Evolutionary conservation across 2,113 vertebrate species (phyloP).

Genomic region (Polyodon spathula): DNA sequence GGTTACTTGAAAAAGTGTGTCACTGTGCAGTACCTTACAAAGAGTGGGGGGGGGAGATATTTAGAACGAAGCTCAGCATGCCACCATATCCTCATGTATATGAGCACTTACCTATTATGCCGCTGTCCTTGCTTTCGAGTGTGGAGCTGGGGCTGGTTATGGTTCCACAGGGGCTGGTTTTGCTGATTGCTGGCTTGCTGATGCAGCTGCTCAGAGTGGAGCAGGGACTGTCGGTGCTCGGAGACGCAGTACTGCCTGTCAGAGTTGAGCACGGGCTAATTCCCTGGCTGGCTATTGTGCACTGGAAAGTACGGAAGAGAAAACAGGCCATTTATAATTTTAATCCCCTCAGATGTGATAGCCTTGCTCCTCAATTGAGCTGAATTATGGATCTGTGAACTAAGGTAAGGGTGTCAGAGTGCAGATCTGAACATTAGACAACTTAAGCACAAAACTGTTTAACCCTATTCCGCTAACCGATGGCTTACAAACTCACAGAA

Average conservation of each 20-base stretch:
- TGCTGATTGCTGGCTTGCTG: constrained; percentile 60
- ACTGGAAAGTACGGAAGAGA: constrained; percentile 43
- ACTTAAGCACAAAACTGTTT: too few relatives aligned
- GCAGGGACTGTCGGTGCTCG: constrained; percentile 88
- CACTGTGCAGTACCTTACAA: neutral
- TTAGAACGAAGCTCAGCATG: neutral
- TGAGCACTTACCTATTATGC: constrained; percentile 82
- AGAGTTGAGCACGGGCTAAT: constrained; percentile 92
- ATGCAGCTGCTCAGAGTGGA: constrained; percentile 87
- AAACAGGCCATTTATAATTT: constrained; percentile 1
- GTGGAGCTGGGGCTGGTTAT: constrained; percentile 95
- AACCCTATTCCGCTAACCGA: too few relatives aligned
- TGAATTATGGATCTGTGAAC: constrained; percentile 3
- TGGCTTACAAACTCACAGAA: too few relatives aligned
- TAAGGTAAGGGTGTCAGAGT: too few relatives aligned
- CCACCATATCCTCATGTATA: neutral
- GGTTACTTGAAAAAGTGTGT: too few relatives aligned
- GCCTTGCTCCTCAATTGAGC: neutral
- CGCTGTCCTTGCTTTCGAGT: constrained; percentile 97
- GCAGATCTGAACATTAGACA: neutral
- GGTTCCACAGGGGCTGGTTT: constrained; percentile 81
- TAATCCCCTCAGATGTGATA: neutral
- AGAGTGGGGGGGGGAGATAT: neutral
- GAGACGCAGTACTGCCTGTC: constrained; percentile 89
- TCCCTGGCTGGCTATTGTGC: constrained; percentile 64